These are phyloP conservation scores for Clytia hemisphaerica DNA, from an alignment of 30 jellyfish, hydroid and myxozoan species.

Conservation along the genomic window DNA sequence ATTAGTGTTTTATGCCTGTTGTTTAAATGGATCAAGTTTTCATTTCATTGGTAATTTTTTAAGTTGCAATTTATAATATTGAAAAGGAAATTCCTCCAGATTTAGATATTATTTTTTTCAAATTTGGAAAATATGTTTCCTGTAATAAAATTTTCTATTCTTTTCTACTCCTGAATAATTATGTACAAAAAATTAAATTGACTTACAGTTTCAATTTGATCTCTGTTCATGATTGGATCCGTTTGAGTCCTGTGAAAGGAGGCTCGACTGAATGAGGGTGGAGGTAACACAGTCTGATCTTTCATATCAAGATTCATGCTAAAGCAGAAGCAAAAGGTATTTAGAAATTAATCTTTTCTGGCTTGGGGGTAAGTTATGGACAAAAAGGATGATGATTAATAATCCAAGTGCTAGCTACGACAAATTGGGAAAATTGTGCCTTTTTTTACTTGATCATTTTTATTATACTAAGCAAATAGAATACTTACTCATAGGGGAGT, in stretches of 20 bases:
- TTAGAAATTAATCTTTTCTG: background rate
- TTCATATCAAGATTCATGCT: constrained; percentile 21
- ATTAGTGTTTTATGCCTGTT: no score
- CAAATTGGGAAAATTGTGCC: background rate
- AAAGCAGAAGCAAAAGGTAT: background rate
- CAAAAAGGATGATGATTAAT: background rate
- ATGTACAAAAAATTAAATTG: no score
- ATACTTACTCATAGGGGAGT: constrained; percentile 68
- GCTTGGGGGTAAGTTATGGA: background rate
- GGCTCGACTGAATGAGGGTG: constrained; percentile 64
- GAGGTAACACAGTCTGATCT: constrained; percentile 25
- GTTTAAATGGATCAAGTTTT: no score
- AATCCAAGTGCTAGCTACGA: background rate
- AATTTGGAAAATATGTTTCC: no score
- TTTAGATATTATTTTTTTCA: no score
- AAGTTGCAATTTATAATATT: no score
- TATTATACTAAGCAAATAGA: background rate
- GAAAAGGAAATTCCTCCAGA: no score
- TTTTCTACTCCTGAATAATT: no score
- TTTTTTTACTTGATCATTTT: background rate
- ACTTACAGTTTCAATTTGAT: constrained; percentile 62
- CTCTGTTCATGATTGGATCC: constrained; percentile 47
- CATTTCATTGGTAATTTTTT: no score
- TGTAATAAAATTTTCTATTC: no score
- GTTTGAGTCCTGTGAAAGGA: constrained; percentile 36